These are phyloP conservation scores for Chrysopilus asiliformis DNA, from an alignment of 2,888 invertebrate genomes.

Conservation along the genomic window DNA sequence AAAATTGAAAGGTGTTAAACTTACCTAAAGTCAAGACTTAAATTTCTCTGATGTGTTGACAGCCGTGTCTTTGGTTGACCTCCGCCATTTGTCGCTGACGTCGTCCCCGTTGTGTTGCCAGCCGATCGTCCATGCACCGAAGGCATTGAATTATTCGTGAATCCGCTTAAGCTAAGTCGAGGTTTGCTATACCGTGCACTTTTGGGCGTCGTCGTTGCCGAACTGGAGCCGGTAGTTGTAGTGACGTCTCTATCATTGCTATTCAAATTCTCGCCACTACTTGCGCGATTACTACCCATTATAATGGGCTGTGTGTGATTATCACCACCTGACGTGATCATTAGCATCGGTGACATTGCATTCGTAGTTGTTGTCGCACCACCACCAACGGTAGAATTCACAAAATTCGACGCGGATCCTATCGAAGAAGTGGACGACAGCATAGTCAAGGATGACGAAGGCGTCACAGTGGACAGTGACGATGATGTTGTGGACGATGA, in stretches of 20 bases:
- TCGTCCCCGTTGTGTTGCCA: conserved; percentile 14
- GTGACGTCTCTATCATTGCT: conserved; percentile 2
- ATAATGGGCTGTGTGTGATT: conserved; percentile 11
- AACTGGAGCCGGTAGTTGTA: conserved; percentile 20
- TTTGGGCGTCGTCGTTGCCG: conserved; percentile 32
- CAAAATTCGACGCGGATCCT: neutral
- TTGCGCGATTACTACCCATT: conserved; percentile 6
- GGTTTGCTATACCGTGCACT: conserved; percentile 32
- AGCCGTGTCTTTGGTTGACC: conserved; percentile 26
- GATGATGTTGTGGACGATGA: neutral
- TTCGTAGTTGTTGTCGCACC: neutral
- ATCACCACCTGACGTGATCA: neutral
- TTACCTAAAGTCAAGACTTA: conserved; percentile 79
- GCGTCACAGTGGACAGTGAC: neutral
- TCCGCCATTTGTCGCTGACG: conserved; percentile 16
- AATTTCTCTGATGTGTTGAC: conserved; percentile 67
- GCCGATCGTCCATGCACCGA: conserved; percentile 33
- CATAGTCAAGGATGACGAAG: neutral
- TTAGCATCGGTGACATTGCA: neutral
- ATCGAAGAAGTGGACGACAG: neutral
- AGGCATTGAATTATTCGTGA: conserved; percentile 31
- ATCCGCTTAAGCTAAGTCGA: conserved; percentile 33
- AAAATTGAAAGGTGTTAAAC: too few relatives aligned
- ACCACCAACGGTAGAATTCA: neutral
- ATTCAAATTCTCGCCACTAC: neutral